A percentile compares a stretch with the other conserved stretches of the same genome.
Evolutionary conservation across 2,888 invertebrate species (phyloP).

Genomic region (Mythimna loreyi): DNA sequence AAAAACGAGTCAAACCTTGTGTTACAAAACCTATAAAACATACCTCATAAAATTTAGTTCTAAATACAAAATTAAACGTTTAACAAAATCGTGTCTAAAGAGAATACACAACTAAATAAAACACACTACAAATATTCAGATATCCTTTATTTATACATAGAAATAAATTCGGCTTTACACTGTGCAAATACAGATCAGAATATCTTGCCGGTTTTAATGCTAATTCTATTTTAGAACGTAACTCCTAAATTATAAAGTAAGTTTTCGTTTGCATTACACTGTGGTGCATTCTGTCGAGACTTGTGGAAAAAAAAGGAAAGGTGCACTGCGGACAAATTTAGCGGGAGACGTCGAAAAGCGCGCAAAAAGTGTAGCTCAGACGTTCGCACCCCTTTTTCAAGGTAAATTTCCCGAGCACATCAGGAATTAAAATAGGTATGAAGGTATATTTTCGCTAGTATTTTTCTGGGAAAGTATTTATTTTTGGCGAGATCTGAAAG

Average conservation of each 20-base stretch:
- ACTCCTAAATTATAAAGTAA: constrained; percentile 65
- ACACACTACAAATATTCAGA: constrained; percentile 62
- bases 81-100: constrained; percentile 75
- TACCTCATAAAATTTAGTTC: constrained; percentile 67
- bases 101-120: constrained; percentile 67
- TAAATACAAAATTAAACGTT: constrained; percentile 72
- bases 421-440: constrained; percentile 71
- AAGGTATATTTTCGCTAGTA: constrained; percentile 52
- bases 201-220: constrained; percentile 22
- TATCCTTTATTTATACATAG: constrained; percentile 56
- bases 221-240: constrained; percentile 63
- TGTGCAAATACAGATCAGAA: constrained; percentile 63
- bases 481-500: constrained; percentile 1
- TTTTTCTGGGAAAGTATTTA: constrained; percentile 47
- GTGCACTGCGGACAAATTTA: constrained; percentile 82
- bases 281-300: constrained; percentile 70
- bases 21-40: constrained; percentile 67
- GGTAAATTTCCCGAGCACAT: constrained; percentile 71
- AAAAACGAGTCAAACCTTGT: too few species aligned
- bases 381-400: constrained; percentile 76
- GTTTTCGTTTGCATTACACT: constrained; percentile 69
- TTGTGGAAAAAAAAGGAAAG: constrained; percentile 64
- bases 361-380: constrained; percentile 72
- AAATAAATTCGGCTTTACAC: constrained; percentile 63
- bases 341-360: constrained; percentile 77